Conservation (phyloP, 2,888 invertebrate species). For the Fabriciana adippe region DNA sequence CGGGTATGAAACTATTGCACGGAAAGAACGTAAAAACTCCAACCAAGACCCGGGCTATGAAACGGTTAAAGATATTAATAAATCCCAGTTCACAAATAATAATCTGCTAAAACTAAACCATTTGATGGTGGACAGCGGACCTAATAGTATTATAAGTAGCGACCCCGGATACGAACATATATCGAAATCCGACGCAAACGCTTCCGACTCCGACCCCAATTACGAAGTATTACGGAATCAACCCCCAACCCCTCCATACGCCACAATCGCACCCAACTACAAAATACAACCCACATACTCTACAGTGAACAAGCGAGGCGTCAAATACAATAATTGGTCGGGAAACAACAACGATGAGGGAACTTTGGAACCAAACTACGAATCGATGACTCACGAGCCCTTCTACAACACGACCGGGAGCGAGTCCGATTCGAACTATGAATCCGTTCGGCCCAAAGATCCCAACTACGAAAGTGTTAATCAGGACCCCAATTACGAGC, state of each 20-base stretch:
- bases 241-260: constrained; percentile 75
- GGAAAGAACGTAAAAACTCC: constrained; percentile 67
- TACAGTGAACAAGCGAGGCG: constrained; percentile 80
- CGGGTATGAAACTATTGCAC: constrained; percentile 83
- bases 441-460: constrained; percentile 85
- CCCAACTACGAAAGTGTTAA: constrained; percentile 88
- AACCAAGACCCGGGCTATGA: constrained; percentile 85
- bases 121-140: constrained; percentile 75
- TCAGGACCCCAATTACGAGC: constrained; percentile 86
- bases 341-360: constrained; percentile 75
- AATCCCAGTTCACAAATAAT: constrained; percentile 56
- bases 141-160: constrained; percentile 82
- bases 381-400: constrained; percentile 86
- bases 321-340: constrained; percentile 80
- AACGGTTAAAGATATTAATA: constrained; percentile 77
- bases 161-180: constrained; percentile 90
- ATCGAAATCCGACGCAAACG: constrained; percentile 69
- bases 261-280: constrained; percentile 72
- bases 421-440: constrained; percentile 88
- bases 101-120: constrained; percentile 64
- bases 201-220: constrained; percentile 88
- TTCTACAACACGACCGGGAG: constrained; percentile 85
- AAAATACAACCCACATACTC: constrained; percentile 79
- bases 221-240: constrained; percentile 88
- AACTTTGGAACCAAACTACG: constrained; percentile 88